Evolutionary conservation across 1,140 invertebrate genomes (phyloP).

Genomic region (Heliconius eleuchia): DNA sequence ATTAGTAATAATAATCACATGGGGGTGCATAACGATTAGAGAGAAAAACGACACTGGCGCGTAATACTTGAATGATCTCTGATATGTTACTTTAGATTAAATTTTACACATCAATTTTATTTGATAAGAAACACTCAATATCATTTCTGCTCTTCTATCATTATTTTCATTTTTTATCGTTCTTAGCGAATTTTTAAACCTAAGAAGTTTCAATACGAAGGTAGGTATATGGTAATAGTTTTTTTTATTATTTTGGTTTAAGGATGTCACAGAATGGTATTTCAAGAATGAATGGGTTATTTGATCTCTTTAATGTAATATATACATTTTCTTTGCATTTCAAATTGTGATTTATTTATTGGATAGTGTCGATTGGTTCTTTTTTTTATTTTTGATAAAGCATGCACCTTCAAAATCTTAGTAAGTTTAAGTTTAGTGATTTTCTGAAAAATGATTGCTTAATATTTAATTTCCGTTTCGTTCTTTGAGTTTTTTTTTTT

Average conservation of each 20-base stretch:
- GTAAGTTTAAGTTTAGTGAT: too few relatives aligned
- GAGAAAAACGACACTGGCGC: too few relatives aligned
- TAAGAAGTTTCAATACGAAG: not conserved
- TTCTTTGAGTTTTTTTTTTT: not conserved
- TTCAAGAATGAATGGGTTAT: not conserved
- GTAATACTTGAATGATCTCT: too few relatives aligned
- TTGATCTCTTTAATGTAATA: constrained; percentile 13
- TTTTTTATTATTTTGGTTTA: not conserved
- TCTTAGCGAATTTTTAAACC: not conserved
- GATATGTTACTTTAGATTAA: too few relatives aligned
- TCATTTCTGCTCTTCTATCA: not conserved
- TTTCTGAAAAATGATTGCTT: not conserved
- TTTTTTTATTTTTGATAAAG: not conserved
- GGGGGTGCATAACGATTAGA: too few relatives aligned
- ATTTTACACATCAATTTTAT: too few relatives aligned
- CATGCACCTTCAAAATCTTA: not conserved
- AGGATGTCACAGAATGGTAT: not conserved
- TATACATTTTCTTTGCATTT: not conserved
- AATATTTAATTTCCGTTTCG: not conserved
- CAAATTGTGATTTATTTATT: not conserved
- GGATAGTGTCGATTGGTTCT: not conserved
- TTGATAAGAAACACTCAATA: not conserved
- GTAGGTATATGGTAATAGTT: not conserved
- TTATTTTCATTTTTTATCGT: not conserved
- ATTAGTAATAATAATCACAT: too few relatives aligned